Conservation (phyloP, 2,888 invertebrate species). For the Heliconius cydno region DNA sequence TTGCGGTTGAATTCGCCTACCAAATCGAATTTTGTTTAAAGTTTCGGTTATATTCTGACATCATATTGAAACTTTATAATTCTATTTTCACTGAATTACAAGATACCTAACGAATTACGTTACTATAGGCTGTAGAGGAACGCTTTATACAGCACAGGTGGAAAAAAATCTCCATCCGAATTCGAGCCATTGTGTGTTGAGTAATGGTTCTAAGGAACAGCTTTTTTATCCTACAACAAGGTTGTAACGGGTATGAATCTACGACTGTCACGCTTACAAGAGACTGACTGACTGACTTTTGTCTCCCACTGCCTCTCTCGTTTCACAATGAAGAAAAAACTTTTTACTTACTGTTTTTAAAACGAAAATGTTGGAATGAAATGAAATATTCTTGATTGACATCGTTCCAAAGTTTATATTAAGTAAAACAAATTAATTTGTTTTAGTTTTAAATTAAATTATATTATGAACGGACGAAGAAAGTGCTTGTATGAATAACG, state of each 20-base stretch:
- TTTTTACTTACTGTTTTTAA: not conserved
- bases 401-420: not conserved
- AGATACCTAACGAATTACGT: not conserved
- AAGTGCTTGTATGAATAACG: slow-evolving; percentile 8
- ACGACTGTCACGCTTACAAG: not conserved
- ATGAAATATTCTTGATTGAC: not conserved
- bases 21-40: not conserved
- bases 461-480: not conserved
- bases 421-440: not conserved
- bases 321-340: not conserved
- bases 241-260: not conserved
- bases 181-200: too few species aligned
- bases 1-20: not conserved
- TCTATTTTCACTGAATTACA: not conserved
- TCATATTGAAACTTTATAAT: not conserved
- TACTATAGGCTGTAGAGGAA: not conserved
- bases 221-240: too few species aligned
- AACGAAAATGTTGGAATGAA: not conserved
- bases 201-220: too few species aligned
- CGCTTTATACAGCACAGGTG: too few species aligned
- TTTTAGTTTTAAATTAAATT: not conserved
- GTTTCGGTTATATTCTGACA: not conserved
- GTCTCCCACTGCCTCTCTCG: too few species aligned
- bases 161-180: too few species aligned
- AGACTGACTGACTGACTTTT: too few species aligned